phyloP scores from a whole-genome alignment of 1,140 invertebrate genomes.

The Magallana gigas region DNA sequence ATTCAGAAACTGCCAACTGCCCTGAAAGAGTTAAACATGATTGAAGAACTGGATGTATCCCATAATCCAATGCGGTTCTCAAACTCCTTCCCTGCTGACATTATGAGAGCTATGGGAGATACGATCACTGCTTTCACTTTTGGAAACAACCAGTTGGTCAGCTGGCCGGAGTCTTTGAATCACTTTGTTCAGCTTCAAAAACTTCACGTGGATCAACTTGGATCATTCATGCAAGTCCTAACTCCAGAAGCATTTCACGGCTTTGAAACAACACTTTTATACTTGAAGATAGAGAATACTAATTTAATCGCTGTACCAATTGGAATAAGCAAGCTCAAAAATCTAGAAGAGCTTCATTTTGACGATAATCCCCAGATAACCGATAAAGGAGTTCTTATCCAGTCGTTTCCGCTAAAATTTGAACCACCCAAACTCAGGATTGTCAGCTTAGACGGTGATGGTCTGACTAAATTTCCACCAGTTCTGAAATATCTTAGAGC shows the following conservation, averaged over 20 bases:
- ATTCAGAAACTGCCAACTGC: constrained; percentile 30
- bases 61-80: constrained; percentile 14
- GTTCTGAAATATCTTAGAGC: constrained; percentile 46
- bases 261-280: constrained; percentile 48
- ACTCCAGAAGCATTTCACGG: constrained; percentile 47
- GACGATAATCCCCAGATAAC: constrained; percentile 46
- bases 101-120: constrained; percentile 53
- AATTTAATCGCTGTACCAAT: constrained; percentile 46
- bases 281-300: constrained; percentile 49
- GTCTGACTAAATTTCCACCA: constrained; percentile 44
- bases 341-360: constrained; percentile 46
- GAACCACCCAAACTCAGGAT: constrained; percentile 4
- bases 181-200: constrained; percentile 50
- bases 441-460: constrained; percentile 40
- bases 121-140: constrained; percentile 45
- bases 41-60: constrained; percentile 46
- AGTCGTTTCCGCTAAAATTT: constrained; percentile 40
- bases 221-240: constrained; percentile 22
- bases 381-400: constrained; percentile 44
- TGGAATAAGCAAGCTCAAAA: constrained; percentile 39
- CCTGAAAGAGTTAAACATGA: not conserved
- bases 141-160: constrained; percentile 16
- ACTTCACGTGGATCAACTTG: constrained; percentile 30
- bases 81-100: not conserved
- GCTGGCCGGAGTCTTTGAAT: constrained; percentile 43